Evolutionary conservation across 2,113 vertebrate species (phyloP).

Genomic region (Gambusia holbrooki): DNA sequence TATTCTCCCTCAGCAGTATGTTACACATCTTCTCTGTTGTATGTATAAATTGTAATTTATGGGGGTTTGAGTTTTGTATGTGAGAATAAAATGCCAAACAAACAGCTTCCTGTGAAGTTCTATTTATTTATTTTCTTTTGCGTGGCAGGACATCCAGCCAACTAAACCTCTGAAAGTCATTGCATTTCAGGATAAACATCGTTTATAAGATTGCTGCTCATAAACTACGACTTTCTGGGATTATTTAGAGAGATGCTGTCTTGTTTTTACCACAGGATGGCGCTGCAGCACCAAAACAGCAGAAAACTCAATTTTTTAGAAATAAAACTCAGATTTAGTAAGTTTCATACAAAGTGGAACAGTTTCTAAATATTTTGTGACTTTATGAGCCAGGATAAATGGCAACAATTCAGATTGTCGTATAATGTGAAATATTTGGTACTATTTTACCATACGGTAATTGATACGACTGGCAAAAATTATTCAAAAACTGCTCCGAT

Average conservation of each 20-base stretch:
- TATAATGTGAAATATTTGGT: no score
- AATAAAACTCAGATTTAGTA: no score
- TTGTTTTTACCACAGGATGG: constrained; percentile 43
- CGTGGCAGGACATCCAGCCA: background rate
- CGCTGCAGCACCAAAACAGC: constrained; percentile 20
- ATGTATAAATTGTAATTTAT: constrained; percentile 60
- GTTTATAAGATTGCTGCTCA: no score
- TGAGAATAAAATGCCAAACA: constrained; percentile 66
- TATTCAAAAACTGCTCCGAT: no score
- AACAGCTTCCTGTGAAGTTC: background rate
- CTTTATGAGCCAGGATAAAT: no score
- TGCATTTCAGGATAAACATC: background rate
- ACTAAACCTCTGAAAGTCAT: background rate
- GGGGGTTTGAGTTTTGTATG: constrained; percentile 66
- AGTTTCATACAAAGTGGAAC: no score
- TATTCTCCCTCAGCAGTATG: constrained; percentile 57
- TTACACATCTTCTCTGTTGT: constrained; percentile 54
- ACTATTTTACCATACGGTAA: no score
- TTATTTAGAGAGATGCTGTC: background rate
- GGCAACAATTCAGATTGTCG: no score
- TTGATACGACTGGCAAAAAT: no score
- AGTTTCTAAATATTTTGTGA: no score
- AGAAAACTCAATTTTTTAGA: background rate
- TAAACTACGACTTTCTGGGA: background rate
- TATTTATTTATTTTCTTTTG: constrained; percentile 10